Evolutionary conservation across 2,888 invertebrate species (phyloP).

Genomic region (Ormyrus rosae): DNA sequence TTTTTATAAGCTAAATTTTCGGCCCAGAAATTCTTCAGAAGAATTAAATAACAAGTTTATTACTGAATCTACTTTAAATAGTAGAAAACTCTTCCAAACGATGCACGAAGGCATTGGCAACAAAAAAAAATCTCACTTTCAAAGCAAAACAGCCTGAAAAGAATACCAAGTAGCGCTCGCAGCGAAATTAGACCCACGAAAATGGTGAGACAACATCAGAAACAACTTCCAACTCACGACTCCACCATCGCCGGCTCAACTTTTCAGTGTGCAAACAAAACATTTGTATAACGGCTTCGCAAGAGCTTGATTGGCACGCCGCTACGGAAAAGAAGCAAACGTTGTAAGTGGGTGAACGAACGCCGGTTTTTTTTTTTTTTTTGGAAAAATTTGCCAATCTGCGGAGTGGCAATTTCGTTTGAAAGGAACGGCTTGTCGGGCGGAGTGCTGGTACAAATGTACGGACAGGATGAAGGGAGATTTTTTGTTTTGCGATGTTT

Average conservation of each 20-base stretch:
- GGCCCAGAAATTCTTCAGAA: too few species aligned
- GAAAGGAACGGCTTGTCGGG: too few species aligned
- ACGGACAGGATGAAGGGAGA: background rate
- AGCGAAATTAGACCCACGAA: slow-evolving; percentile 3
- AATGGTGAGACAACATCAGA: background rate
- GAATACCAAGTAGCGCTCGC: background rate
- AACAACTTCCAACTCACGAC: background rate
- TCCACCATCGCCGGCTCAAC: background rate
- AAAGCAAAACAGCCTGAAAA: background rate
- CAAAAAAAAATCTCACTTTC: background rate
- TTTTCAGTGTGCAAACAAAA: slow-evolving; percentile 3
- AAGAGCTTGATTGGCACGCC: background rate
- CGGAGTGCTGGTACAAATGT: background rate
- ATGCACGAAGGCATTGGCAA: background rate
- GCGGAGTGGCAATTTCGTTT: slow-evolving; percentile 25
- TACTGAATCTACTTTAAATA: too few species aligned
- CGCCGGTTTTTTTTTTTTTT: too few species aligned
- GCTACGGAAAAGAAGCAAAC: background rate
- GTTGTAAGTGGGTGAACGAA: too few species aligned
- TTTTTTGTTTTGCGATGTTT: too few species aligned
- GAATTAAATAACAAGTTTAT: too few species aligned
- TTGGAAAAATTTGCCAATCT: slow-evolving; percentile 5
- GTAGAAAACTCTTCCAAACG: too few species aligned
- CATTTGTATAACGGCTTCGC: slow-evolving; percentile 12
- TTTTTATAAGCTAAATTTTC: too few species aligned